Evolutionary conservation across 2,113 vertebrate species (phyloP), one percentile per base, ranked within the genome.

Genomic region (Polypterus senegalus): DNA sequence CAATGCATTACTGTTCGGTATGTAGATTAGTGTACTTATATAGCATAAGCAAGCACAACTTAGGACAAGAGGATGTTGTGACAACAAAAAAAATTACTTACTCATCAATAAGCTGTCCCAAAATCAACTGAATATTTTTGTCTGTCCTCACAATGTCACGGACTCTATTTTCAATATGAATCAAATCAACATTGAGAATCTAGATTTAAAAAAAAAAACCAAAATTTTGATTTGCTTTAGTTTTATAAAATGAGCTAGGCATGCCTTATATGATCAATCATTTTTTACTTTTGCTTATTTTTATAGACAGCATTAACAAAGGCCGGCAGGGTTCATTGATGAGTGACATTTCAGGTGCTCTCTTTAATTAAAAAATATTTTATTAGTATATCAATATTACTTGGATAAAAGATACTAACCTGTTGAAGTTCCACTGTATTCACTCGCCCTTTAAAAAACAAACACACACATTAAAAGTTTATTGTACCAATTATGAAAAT

Each of bases 371-470:
- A 27, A 27, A 27, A 27, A 27, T 27, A 27, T 27, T 27, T 7
- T 64, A n/a, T 65, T 61, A 65, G 62, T 46, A 67, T 63, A 51
- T 7, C 4, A 62, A 67, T 27, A 27, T 63, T 66, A 51, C 5
- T 59, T 66, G 62, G 65, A 49, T 66, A 67, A 27, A 66, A 11
- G 62, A 71, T 52, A 77, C 74, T 76, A 76, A 98, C 95, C 91
- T 94, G 92, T 69, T 98, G 93, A 46, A 98, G 90, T 60, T 97
- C 89, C 76, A 97, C 93, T 70, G 96, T 88, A 75, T 98, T 98
- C 75, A 98, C 81, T 60, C 96, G 86, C 70, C 96, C 96, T 98
- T 78, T 68, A 70, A 79, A 80, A 67, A 65, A 81, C 54, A 70
- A 46, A 69, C 51, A n/a, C n/a, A n/a, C n/a, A n/a, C n/a, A 27